Conservation (phyloP, 2,797 vertebrate genomes). For the Hephaestus fuliginosus region DNA sequence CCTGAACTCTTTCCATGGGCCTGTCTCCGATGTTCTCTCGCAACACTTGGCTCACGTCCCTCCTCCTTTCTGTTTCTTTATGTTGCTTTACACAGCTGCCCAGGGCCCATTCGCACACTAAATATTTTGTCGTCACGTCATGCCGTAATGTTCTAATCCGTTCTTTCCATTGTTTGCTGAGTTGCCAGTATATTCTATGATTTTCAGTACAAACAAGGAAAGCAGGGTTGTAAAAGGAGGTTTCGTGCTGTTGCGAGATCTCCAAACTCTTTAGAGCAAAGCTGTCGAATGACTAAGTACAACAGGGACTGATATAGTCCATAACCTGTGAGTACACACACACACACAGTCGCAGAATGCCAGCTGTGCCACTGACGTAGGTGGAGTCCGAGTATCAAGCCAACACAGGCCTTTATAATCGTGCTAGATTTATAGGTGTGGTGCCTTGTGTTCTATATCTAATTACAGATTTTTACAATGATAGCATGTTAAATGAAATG, state of each 20-base stretch:
- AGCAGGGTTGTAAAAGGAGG: slow-evolving; percentile 54
- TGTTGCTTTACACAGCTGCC: slow-evolving; percentile 45
- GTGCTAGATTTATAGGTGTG: slow-evolving; percentile 81
- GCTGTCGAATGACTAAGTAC: slow-evolving; percentile 53
- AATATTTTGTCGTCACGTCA: slow-evolving; percentile 55
- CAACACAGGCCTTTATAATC: slow-evolving; percentile 78
- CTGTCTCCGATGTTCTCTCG: slow-evolving; percentile 34
- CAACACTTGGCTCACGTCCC: slow-evolving; percentile 43
- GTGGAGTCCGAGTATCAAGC: slow-evolving; percentile 70
- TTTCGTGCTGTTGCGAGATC: slow-evolving; percentile 52
- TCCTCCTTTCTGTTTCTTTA: slow-evolving; percentile 38
- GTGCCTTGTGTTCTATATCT: slow-evolving; percentile 73
- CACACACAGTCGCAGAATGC: slow-evolving; percentile 42
- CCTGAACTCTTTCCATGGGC: slow-evolving; percentile 45
- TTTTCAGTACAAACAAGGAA: slow-evolving; percentile 59
- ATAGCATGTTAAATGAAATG: slow-evolving; percentile 75
- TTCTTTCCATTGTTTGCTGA: slow-evolving; percentile 69
- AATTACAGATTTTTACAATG: slow-evolving; percentile 79
- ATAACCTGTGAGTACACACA: slow-evolving; percentile 52
- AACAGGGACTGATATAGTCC: slow-evolving; percentile 69
- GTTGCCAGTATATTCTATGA: slow-evolving; percentile 42
- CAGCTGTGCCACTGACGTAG: slow-evolving; percentile 71
- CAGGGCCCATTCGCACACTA: slow-evolving; percentile 38
- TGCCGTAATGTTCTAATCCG: slow-evolving; percentile 49
- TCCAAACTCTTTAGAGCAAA: slow-evolving; percentile 59